Evolutionary conservation across 1,140 invertebrate species (phyloP).

Genomic region (Micrasema minimum): DNA sequence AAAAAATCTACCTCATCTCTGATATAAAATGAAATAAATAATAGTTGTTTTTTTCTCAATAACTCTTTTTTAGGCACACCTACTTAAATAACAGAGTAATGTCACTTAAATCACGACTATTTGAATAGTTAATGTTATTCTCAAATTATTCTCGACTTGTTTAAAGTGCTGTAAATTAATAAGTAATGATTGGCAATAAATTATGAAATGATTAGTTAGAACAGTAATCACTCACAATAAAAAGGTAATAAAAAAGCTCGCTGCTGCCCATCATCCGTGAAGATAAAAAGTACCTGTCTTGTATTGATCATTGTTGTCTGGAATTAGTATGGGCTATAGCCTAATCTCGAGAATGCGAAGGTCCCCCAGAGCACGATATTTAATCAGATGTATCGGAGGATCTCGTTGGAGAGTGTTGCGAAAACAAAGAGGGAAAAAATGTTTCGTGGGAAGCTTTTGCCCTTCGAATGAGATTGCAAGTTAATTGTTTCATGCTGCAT

Average conservation of each 20-base stretch:
- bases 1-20: no score
- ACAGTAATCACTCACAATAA: no score
- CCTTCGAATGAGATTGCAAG: not conserved
- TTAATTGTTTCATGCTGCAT: not conserved
- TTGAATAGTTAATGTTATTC: not conserved
- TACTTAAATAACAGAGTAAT: no score
- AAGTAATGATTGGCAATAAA: not conserved
- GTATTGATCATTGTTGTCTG: not conserved
- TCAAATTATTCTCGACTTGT: not conserved
- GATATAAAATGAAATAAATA: no score
- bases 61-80: no score
- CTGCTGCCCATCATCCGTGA: not conserved
- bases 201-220: not conserved
- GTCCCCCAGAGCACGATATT: not conserved
- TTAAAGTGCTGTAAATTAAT: not conserved
- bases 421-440: conserved; percentile 3
- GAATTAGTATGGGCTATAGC: not conserved
- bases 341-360: conserved; percentile 2
- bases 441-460: not conserved
- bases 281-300: conserved; percentile 1
- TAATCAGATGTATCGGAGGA: not conserved
- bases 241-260: not conserved
- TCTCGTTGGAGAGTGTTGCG: not conserved
- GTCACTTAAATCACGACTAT: not conserved
- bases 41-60: no score